Base-by-base conservation (phyloP, 2,797 vertebrate species). In the Dendrocincla fuliginosa region DNA sequence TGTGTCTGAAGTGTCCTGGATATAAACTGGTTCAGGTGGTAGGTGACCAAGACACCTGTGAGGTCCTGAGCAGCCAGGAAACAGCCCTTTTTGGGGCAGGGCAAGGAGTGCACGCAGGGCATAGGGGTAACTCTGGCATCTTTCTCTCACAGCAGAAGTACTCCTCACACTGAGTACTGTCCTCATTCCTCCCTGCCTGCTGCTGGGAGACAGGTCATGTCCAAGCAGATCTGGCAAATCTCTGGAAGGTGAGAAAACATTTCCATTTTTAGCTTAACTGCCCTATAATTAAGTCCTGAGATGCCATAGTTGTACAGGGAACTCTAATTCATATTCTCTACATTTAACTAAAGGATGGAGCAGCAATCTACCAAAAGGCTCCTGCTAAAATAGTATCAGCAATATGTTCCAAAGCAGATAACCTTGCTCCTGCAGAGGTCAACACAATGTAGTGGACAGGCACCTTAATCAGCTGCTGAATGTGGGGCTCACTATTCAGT, bases 401-500 rank as follows among this genome's bases (percentile, higher is more conserved):
- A 46, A 13, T 16, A 3, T 10, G 37, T 42, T 73, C 69, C 39
- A 69, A 82, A 73, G 55, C 6, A 79, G 82, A 25, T 33, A 57
- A 42, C 0, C 0, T 32, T 87, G 42, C 11, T 79, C 30, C 68
- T 82, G 32, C 12, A 57, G 61, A 79, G 55, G 23, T 52, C 33
- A 59, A 10, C 10, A 39, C 71, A 39, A 63, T 25, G 52, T 3
- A 70, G 37, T 17, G 33, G 28, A 14, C 0, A 4, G 76, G 9
- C 10, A 56, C 25, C 41, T 28, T 55, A 27, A 63, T 27, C 78
- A 65, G 39, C 28, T 73, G 46, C 39, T 73, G 49, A 73, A 24
- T 14, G 1, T 11, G 35, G 18, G 24, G 10, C 18, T 85, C 8
- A 0, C n/a, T 61, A 0, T 20, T 75, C 30, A 12, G 50, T 12